Base-by-base conservation (phyloP, 2,797 vertebrate species). In the Thalassophryne amazonica region DNA sequence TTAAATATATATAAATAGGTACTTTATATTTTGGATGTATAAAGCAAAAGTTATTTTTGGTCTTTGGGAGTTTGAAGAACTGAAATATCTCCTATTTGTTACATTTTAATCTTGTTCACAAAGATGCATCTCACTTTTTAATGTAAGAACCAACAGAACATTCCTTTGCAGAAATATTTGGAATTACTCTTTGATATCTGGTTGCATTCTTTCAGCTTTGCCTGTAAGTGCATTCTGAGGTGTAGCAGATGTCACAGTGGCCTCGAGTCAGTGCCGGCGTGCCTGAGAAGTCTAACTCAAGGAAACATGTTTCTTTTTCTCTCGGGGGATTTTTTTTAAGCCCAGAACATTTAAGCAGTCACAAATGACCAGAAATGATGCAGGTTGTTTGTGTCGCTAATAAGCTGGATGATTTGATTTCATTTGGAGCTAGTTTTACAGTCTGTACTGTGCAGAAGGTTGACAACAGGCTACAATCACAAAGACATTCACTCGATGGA, bases 1-100 rank as follows among this genome's bases (percentile, higher is more conserved):
- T 87, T 87, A 65, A 80, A 76, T n/a, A 80, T 45, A 61, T 60
- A 65, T 64, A 76, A 63, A 81, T 81, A 76, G 90, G 89, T 92
- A 92, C 91, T 86, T 84, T 87, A 81, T 88, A 74, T 88, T 81
- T 81, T 81, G 74, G 63, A 58, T 76, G 63, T 77, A 62, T 78
- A 62, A 80, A 72, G 59, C 52, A 66, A 22, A 70, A 45, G 37
- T 73, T 71, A 33, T 75, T 67, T 57, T 62, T 39, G 19, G 69
- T 39, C 38, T 59, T 48, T 64, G 32, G 64, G 60, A 76, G 37
- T 43, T 49, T 39, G 56, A 70, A 50, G 31, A 83, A 83, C 80
- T 86, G 79, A 83, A 86, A 67, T 29, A 31, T 69, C 59, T 78
- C 49, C 45, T 3, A 0, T 49, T 29, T 1, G 1, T 17, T 34